phyloP scores from a whole-genome alignment of 2,113 vertebrate genomes.

The Platycercus adscitus region DNA sequence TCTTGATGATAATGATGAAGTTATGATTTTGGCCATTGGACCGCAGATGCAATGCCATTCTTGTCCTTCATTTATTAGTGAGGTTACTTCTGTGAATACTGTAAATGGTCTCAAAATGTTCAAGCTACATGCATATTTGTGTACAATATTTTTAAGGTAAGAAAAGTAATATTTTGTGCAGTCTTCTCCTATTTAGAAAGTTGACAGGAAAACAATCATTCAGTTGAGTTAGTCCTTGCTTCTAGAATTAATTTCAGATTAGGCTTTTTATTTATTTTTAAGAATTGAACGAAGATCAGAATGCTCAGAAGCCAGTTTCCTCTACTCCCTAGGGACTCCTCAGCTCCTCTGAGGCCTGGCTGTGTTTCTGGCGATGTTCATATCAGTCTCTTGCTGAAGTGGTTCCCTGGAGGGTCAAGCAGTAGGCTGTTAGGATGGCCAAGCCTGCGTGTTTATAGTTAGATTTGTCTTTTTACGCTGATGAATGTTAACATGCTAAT shows the following conservation, averaged over 20 bases:
- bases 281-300: neutral
- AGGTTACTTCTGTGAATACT: neutral
- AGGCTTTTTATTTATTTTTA: neutral
- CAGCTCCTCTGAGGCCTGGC: neutral
- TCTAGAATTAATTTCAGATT: neutral
- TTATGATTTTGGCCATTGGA: neutral
- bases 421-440: neutral
- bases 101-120: neutral
- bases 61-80: neutral
- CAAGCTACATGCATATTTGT: fast-evolving
- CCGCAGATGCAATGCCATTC: neutral
- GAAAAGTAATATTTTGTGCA: neutral
- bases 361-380: neutral
- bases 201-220: neutral
- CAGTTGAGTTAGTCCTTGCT: neutral
- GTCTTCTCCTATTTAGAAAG: neutral
- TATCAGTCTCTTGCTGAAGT: neutral
- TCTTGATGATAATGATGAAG: neutral
- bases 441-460: neutral
- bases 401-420: neutral
- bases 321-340: neutral
- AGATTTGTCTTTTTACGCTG: neutral
- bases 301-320: neutral
- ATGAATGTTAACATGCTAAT: neutral
- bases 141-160: neutral